phyloP scores from a whole-genome alignment of 2,113 vertebrate genomes.

The Urocitellus parryii region DNA sequence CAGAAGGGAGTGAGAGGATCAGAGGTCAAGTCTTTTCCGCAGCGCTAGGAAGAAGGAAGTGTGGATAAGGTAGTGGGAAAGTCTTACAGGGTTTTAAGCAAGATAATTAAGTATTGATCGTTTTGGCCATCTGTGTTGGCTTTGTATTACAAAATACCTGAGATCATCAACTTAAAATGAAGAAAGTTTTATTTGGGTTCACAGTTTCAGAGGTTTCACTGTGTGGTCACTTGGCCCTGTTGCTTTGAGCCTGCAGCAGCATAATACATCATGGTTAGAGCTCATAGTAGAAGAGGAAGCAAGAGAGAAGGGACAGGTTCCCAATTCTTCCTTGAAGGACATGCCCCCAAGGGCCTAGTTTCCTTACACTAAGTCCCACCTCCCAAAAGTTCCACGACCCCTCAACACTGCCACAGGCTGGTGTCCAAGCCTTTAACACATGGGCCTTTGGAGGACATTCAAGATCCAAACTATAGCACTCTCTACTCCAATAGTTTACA shows the following conservation, averaged over 20 bases:
- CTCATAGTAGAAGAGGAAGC: neutral
- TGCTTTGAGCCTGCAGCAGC: neutral
- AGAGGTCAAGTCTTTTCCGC: neutral
- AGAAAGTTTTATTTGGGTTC: neutral
- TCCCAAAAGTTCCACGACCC: neutral
- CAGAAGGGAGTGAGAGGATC: neutral
- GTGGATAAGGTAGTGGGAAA: neutral
- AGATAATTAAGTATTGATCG: neutral
- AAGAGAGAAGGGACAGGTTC: neutral
- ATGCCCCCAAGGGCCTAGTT: neutral
- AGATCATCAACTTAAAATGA: neutral
- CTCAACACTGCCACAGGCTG: neutral
- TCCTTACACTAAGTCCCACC: neutral
- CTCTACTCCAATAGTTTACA: neutral
- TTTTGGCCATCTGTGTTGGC: neutral
- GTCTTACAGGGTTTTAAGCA: neutral
- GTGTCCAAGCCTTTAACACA: neutral
- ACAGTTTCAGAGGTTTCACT: neutral
- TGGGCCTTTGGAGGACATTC: neutral
- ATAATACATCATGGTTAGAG: fast-evolving
- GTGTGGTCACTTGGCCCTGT: neutral
- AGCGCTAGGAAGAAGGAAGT: neutral
- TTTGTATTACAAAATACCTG: neutral
- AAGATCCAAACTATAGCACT: neutral
- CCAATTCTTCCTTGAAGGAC: neutral